These are phyloP conservation scores for Platygyra sinensis DNA, from an alignment of 64 coral and sea anemone species.

Conservation along the genomic window DNA sequence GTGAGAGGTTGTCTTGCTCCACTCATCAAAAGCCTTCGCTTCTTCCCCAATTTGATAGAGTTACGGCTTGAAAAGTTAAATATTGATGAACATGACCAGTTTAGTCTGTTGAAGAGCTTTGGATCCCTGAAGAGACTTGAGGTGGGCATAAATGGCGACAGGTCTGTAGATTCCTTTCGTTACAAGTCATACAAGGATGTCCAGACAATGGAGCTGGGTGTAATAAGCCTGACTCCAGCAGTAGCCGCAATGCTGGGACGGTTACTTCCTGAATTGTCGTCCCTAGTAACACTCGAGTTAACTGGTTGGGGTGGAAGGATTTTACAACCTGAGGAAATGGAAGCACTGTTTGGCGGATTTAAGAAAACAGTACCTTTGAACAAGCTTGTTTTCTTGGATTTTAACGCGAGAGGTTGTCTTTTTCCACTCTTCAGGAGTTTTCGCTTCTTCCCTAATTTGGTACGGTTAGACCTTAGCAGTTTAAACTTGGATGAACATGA, in stretches of 20 bases:
- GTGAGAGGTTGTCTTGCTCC: background rate
- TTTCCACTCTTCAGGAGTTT: no score
- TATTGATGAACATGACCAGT: background rate
- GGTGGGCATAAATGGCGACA: no score
- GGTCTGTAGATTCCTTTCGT: no score
- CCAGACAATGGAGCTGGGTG: conserved; percentile 23
- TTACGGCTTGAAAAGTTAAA: background rate
- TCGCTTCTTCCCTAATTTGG: no score
- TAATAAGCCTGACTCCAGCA: background rate
- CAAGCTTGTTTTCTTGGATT: background rate
- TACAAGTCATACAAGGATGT: no score
- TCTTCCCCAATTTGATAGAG: background rate
- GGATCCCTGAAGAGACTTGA: no score
- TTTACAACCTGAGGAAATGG: background rate
- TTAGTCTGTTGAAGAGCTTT: background rate
- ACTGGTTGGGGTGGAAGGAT: no score
- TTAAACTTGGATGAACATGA: no score
- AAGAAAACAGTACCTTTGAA: background rate
- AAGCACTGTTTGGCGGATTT: background rate
- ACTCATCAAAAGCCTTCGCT: background rate
- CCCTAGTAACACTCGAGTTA: no score
- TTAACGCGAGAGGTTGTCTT: background rate
- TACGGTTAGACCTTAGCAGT: no score
- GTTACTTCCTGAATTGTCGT: no score
- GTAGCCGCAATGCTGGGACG: no score